Evolutionary conservation across 2,888 invertebrate species (phyloP).

Genomic region (Drosophila putrida): DNA sequence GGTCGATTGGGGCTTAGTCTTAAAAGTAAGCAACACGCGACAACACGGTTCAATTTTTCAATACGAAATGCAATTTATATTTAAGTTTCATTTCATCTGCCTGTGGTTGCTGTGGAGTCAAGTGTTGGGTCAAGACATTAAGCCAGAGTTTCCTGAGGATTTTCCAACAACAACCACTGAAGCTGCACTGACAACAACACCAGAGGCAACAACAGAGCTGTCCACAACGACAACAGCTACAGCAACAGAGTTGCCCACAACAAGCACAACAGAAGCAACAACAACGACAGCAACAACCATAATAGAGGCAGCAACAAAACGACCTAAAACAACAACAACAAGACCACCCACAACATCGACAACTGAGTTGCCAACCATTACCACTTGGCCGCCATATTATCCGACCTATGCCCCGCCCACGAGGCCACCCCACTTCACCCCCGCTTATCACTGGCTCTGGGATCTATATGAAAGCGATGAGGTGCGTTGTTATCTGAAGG

Average conservation of each 20-base stretch:
- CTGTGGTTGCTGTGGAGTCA: constrained; percentile 42
- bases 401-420: constrained; percentile 32
- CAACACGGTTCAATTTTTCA: constrained; percentile 37
- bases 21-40: constrained; percentile 34
- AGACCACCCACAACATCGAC: constrained; percentile 15
- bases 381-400: not conserved
- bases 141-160: constrained; percentile 68
- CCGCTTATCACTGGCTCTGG: constrained; percentile 34
- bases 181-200: constrained; percentile 23
- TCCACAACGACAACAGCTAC: constrained; percentile 6
- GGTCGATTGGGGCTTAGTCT: constrained; percentile 50
- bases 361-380: not conserved
- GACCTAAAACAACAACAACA: constrained; percentile 6
- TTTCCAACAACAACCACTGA: constrained; percentile 33
- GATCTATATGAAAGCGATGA: constrained; percentile 10
- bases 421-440: constrained; percentile 8
- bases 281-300: constrained; percentile 30
- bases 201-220: constrained; percentile 10
- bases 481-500: constrained; percentile 64
- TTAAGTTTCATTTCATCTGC: constrained; percentile 6
- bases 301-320: constrained; percentile 2
- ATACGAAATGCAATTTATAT: constrained; percentile 30
- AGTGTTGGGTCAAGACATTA: constrained; percentile 65
- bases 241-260: not conserved
- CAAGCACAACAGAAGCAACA: constrained; percentile 3